These are phyloP conservation scores for Calameuta filiformis DNA, from an alignment of 2,888 invertebrate species.

Conservation along the genomic window DNA sequence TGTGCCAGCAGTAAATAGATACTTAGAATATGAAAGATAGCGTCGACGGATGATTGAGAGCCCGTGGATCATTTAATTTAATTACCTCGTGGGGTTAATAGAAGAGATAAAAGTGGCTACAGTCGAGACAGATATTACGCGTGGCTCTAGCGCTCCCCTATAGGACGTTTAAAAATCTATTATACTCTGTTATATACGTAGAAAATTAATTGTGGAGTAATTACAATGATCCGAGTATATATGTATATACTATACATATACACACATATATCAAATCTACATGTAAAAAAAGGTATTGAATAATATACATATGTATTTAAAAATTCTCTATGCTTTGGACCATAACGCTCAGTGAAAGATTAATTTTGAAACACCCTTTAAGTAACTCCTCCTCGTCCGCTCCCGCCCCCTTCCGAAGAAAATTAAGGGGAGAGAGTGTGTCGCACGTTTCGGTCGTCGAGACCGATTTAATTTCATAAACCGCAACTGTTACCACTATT, in stretches of 20 bases:
- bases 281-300: background rate
- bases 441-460: constrained; percentile 48
- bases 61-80: constrained; percentile 64
- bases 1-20: background rate
- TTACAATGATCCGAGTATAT: background rate
- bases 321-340: background rate
- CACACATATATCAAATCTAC: background rate
- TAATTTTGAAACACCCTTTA: constrained; percentile 24
- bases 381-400: constrained; percentile 17
- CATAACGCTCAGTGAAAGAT: background rate
- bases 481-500: constrained; percentile 65
- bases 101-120: constrained; percentile 60
- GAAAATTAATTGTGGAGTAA: background rate
- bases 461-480: constrained; percentile 65
- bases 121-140: constrained; percentile 45
- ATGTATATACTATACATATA: too few species aligned
- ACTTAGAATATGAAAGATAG: background rate
- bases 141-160: constrained; percentile 28
- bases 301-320: background rate
- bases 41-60: constrained; percentile 58
- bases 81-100: constrained; percentile 62
- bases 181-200: background rate
- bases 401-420: constrained; percentile 12
- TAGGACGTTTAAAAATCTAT: constrained; percentile 7
- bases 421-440: constrained; percentile 35